phyloP scores from a whole-genome alignment of 2,113 vertebrate species.

The Speoplatyrhinus poulsoni region DNA sequence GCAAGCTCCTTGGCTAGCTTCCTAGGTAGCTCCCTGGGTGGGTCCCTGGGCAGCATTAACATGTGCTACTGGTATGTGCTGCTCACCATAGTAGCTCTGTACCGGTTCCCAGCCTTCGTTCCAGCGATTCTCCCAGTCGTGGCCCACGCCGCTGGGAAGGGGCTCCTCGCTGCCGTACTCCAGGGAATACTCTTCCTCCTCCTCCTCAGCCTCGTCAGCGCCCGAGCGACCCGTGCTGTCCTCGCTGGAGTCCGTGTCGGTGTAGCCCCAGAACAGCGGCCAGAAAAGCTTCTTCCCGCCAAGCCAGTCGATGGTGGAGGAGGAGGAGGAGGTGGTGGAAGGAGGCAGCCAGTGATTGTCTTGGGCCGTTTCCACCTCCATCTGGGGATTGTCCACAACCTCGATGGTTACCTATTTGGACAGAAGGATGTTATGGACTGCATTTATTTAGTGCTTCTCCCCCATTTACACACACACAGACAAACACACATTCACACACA shows the following conservation, averaged over 20 bases:
- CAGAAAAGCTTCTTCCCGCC: constrained; percentile 86
- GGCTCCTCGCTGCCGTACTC: constrained; percentile 84
- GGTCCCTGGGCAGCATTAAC: too few relatives aligned
- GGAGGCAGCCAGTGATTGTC: constrained; percentile 82
- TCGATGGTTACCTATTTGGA: constrained; percentile 84
- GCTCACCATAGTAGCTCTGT: constrained; percentile 79
- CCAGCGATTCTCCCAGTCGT: constrained; percentile 81
- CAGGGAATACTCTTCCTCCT: constrained; percentile 78
- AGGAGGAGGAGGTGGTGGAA: constrained; percentile 66
- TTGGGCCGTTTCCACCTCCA: constrained; percentile 83
- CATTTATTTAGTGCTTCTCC: too few relatives aligned
- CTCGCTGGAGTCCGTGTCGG: constrained; percentile 73
- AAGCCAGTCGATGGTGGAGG: constrained; percentile 78
- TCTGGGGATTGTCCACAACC: constrained; percentile 86
- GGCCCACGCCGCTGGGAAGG: constrained; percentile 80
- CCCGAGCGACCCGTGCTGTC: constrained; percentile 67
- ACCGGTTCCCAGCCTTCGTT: constrained; percentile 83
- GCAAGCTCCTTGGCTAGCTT: not conserved
- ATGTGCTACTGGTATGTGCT: constrained; percentile 22
- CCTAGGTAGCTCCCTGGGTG: not conserved
- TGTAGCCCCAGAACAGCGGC: constrained; percentile 90
- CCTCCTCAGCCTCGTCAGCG: constrained; percentile 62
- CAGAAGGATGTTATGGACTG: not conserved
- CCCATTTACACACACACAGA: too few relatives aligned
- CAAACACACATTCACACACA: too few relatives aligned